These are phyloP conservation scores for Urocynchramus pylzowi DNA, from an alignment of 2,113 vertebrate genomes.

Conservation along the genomic window DNA sequence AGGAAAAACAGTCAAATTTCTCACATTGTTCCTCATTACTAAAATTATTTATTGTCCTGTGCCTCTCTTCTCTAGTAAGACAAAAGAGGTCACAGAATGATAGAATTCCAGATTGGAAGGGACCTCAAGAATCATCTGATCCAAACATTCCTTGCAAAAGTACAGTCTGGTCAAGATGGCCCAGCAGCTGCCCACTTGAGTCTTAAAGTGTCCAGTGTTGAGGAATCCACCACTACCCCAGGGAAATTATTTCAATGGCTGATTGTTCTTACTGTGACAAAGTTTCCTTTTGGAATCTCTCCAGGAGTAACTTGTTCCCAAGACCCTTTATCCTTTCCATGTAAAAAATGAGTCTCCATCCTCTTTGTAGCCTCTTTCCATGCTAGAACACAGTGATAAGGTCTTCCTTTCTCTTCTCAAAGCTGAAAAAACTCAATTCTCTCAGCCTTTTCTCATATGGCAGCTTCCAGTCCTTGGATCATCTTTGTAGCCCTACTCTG, in stretches of 20 bases:
- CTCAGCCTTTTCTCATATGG: neutral
- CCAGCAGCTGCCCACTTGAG: neutral
- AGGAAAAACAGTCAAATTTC: neutral
- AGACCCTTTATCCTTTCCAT: fast-evolving
- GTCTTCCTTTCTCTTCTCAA: neutral
- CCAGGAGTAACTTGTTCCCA: neutral
- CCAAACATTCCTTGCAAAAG: neutral
- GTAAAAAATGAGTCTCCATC: neutral
- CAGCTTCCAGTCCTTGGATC: neutral
- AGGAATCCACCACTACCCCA: neutral
- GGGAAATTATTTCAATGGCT: neutral
- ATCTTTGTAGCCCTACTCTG: neutral
- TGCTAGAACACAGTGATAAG: neutral
- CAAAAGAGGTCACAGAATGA: neutral
- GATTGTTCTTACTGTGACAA: neutral
- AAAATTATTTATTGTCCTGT: neutral
- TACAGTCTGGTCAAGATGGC: neutral
- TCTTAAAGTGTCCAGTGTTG: neutral
- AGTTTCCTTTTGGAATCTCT: neutral
- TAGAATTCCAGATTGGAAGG: neutral
- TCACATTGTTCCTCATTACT: neutral
- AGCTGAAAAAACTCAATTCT: neutral
- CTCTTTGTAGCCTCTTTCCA: neutral
- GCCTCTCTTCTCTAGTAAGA: neutral
- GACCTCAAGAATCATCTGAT: neutral